Base-by-base conservation (phyloP, 2,888 invertebrate genomes). In the Acrobasis consociella region DNA sequence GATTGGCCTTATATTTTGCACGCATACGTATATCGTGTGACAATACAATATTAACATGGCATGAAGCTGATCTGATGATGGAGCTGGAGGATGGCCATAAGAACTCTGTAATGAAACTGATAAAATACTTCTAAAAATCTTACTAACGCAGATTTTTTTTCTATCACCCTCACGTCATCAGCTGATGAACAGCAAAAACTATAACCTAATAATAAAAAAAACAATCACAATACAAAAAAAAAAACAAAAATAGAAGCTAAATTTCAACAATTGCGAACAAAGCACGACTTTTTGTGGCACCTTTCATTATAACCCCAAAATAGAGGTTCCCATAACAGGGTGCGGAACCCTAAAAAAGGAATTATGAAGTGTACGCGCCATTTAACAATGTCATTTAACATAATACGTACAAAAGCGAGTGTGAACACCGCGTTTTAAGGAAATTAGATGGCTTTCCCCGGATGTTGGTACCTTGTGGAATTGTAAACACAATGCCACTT, bases 361-460 rank as follows among this genome's bases (percentile, higher is more conserved):
- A 65, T 65, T 64, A 55, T 60, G 65, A 66, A 67, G 64, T 49
- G 49, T n/a, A 52, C 64, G 60, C 60, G 60, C 63, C 63, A 65
- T 65, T 67, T 55, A 60, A 52, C 62, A 65, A 42, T 42, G 55
- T 62, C 63, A 38, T 64, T 66, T 62, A 60, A 58, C 60, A 53
- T 64, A 63, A 65, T 61, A 46, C 53, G 52, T 31, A 60, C 60
- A 31, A 39, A 53, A 60, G 31, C 62, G 53, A 15, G 31, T 55
- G 55, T 17, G 38, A 55, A 15, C 46, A 66, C 63, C 55, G 59
- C 13, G 59, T 62, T 64, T 67, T 62, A 61, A 61, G 65, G 67
- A 67, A 63, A 67, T 67, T 67, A 67, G 64, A 66, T 61, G 50
- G 63, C 50, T 56, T 55, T 10, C 17, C 10, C 61, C 60, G 65